phyloP scores from a whole-genome alignment of 2,113 vertebrate species.

The Ameiurus melas region DNA sequence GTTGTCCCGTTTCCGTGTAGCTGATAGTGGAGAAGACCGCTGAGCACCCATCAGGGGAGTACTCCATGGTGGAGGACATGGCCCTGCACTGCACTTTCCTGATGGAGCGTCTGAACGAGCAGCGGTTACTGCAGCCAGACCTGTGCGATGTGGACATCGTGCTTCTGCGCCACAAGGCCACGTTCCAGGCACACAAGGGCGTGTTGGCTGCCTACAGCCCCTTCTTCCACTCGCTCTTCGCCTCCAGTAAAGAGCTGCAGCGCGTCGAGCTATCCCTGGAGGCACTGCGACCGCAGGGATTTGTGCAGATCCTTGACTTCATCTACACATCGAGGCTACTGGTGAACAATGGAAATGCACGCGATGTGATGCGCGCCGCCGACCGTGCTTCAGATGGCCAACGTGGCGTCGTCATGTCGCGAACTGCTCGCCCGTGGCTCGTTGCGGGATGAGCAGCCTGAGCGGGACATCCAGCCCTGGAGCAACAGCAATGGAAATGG shows the following conservation, averaged over 20 bases:
- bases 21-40: slow-evolving; percentile 89
- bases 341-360: slow-evolving; percentile 81
- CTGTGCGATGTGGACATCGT: slow-evolving; percentile 88
- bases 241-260: slow-evolving; percentile 86
- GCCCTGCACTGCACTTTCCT: slow-evolving; percentile 85
- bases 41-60: slow-evolving; percentile 82
- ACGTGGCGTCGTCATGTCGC: slow-evolving; percentile 82
- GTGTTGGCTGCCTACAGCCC: slow-evolving; percentile 86
- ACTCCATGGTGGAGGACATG: slow-evolving; percentile 88
- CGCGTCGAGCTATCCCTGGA: slow-evolving; percentile 85
- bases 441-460: slow-evolving; percentile 71
- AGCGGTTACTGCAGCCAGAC: slow-evolving; percentile 86
- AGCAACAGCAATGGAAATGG: slow-evolving; percentile 3
- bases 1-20: slow-evolving; percentile 54
- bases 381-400: slow-evolving; percentile 83
- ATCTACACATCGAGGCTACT: slow-evolving; percentile 89
- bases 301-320: slow-evolving; percentile 88
- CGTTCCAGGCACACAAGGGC: slow-evolving; percentile 85
- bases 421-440: slow-evolving; percentile 80
- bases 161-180: slow-evolving; percentile 81
- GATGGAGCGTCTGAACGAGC: slow-evolving; percentile 89
- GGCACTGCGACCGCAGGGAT: slow-evolving; percentile 78
- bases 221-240: slow-evolving; percentile 89
- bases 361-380: slow-evolving; percentile 82
- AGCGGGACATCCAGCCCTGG: slow-evolving; percentile 52